These are phyloP conservation scores for Acropora tenuis DNA, from an alignment of 64 coral and sea anemone species.

Conservation along the genomic window DNA sequence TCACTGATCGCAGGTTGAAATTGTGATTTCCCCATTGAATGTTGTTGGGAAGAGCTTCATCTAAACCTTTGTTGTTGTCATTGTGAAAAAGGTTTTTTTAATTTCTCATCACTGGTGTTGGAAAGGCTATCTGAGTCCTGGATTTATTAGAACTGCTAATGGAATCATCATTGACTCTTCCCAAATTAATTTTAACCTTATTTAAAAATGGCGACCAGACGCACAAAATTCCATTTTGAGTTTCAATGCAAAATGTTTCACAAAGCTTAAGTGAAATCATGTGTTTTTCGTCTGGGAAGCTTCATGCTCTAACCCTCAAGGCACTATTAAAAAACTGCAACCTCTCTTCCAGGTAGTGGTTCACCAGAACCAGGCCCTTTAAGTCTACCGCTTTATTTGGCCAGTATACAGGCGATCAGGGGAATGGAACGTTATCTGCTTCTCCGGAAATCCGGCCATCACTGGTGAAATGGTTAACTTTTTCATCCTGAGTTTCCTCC, in stretches of 20 bases:
- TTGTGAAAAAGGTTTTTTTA: not conserved
- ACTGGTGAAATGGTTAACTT: not conserved
- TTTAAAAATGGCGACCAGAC: not conserved
- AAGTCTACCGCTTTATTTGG: not conserved
- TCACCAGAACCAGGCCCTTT: not conserved
- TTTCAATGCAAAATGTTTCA: not conserved
- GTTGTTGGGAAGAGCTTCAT: not conserved
- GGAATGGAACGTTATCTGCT: not conserved
- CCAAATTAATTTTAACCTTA: not conserved
- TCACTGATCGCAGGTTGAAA: not conserved
- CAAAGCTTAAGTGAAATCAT: slow-evolving; percentile 3
- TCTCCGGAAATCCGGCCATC: not conserved
- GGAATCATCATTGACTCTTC: not conserved
- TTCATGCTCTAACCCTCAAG: slow-evolving; percentile 8
- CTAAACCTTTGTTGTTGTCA: not conserved
- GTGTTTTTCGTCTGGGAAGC: not conserved
- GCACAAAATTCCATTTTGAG: not conserved
- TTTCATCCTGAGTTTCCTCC: too few relatives aligned
- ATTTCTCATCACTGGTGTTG: not conserved
- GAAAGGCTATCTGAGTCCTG: not conserved
- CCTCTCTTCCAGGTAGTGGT: not conserved
- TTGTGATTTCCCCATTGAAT: not conserved
- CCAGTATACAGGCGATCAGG: not conserved
- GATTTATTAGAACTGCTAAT: not conserved
- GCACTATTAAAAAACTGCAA: not conserved